Conservation (phyloP, 1,140 invertebrate species). For the Tetramorium parvispinum region DNA sequence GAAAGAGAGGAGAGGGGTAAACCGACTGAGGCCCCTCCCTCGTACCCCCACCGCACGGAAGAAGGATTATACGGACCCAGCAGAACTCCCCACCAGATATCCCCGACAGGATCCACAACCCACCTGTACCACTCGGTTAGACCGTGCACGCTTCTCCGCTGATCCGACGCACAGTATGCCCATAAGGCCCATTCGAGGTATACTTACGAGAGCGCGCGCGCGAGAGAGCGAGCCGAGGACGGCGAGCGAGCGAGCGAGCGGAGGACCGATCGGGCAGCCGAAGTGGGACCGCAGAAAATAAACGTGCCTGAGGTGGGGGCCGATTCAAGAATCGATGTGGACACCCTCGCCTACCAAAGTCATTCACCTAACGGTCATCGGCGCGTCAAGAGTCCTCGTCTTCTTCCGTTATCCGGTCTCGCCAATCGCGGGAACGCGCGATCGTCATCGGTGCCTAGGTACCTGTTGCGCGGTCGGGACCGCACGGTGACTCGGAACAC, state of each 20-base stretch:
- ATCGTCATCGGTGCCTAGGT: not conserved
- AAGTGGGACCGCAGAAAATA: conserved; percentile 72
- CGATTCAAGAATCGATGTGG: conserved; percentile 77
- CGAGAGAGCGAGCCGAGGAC: conserved; percentile 39
- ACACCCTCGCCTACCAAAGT: conserved; percentile 78
- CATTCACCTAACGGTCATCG: conserved; percentile 83
- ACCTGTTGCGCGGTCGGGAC: not conserved
- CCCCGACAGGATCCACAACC: conserved; percentile 74
- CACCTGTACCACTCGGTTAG: conserved; percentile 82
- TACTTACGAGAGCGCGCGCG: conserved; percentile 73
- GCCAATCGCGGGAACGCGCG: not conserved
- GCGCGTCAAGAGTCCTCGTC: conserved; percentile 75
- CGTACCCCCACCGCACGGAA: conserved; percentile 60
- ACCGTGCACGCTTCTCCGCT: conserved; percentile 77
- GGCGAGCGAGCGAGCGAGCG: conserved; percentile 48
- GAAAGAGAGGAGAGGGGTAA: conserved; percentile 72
- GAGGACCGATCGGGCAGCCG: conserved; percentile 50
- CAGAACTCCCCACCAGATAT: conserved; percentile 75
- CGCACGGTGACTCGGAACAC: not conserved
- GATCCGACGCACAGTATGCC: conserved; percentile 80
- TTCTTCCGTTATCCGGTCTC: conserved; percentile 66
- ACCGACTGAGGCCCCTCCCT: conserved; percentile 80
- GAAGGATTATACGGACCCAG: conserved; percentile 67
- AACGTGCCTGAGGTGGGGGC: conserved; percentile 68
- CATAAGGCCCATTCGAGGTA: conserved; percentile 79